phyloP scores from a whole-genome alignment of 1,140 invertebrate genomes.

The Cotesia vestalis region DNA sequence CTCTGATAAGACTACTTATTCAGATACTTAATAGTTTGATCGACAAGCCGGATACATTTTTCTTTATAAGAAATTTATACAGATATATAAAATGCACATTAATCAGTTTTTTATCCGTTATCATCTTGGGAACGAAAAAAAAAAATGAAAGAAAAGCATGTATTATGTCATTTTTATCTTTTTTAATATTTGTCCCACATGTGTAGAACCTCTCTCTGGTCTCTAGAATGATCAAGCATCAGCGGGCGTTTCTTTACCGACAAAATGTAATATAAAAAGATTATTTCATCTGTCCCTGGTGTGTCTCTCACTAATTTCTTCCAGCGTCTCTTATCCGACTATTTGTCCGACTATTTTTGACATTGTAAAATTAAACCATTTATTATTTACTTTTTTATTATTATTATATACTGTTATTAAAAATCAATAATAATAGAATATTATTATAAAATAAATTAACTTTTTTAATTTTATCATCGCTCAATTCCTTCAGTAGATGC shows the following conservation, averaged over 20 bases:
- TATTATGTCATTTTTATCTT: no score
- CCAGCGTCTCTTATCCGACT: not conserved
- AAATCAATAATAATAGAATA: no score
- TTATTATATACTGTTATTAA: not conserved
- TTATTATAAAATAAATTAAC: no score
- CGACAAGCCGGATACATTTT: constrained; percentile 1
- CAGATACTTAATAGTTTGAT: not conserved
- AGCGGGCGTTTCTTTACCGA: no score
- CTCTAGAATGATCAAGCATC: no score
- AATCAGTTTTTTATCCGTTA: not conserved
- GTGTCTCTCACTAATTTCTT: constrained; percentile 15
- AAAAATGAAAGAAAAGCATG: no score
- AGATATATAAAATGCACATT: not conserved
- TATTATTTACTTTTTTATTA: not conserved
- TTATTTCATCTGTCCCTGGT: constrained; percentile 18
- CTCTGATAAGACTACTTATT: constrained; percentile 15
- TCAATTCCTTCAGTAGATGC: constrained; percentile 6
- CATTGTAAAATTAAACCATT: no score
- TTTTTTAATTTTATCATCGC: constrained; percentile 9
- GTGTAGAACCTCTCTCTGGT: no score
- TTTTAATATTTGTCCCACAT: no score
- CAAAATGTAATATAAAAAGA: not conserved
- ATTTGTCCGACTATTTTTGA: not conserved
- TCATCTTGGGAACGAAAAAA: no score
- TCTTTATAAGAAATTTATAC: no score